Base-by-base conservation (phyloP, 2,113 vertebrate genomes). In the Myodes glareolus region DNA sequence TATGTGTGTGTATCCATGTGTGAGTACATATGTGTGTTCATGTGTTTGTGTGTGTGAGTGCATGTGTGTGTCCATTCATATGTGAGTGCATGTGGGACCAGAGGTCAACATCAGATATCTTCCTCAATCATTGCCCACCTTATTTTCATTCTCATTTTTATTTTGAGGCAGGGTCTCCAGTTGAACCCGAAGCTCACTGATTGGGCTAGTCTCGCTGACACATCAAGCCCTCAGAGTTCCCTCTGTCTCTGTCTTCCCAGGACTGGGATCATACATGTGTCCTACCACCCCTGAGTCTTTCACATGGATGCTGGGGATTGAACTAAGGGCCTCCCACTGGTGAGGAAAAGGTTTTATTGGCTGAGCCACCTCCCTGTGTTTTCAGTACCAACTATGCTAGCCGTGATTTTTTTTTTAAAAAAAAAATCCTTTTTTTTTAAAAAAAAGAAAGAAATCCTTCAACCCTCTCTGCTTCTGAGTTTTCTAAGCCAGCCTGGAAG, bases 381-480 rank as follows among this genome's bases (percentile, higher is more conserved):
- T 12, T 65, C 63, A 87, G 17, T 50, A 50, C 63, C 50, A 31
- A 87, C 17, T 50, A 50, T 19, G 23, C 25, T 29, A 65, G n/a
- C 45, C 29, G 93, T 50, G 19, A 31, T 67, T 65, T 86, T 72
- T 39, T 67, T 89, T n/a, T n/a, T n/a, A 29, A 29, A 47, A 47
- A 45, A 94, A 45, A 90, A 94, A 92, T 47, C 13, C 25, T 29
- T 76, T n/a, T n/a, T n/a, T n/a, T n/a, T n/a, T n/a, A n/a, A n/a
- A n/a, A n/a, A n/a, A n/a, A 29, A 29, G 39, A 47, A 45, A 94
- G 52, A 90, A 94, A 92, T 47, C 13, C 25, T 29, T 76, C 17
- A 63, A 65, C 55, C 94, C 36, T 63, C 92, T 55, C 52, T 82
- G 61, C 25, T 92, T 85, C 36, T 94, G 42, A 82, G 89, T 72